Percentiles rank a stretch among this genome's conserved stretches.
Evolutionary conservation across 2,113 vertebrate species (phyloP).

Genomic region (Dinomys branickii): DNA sequence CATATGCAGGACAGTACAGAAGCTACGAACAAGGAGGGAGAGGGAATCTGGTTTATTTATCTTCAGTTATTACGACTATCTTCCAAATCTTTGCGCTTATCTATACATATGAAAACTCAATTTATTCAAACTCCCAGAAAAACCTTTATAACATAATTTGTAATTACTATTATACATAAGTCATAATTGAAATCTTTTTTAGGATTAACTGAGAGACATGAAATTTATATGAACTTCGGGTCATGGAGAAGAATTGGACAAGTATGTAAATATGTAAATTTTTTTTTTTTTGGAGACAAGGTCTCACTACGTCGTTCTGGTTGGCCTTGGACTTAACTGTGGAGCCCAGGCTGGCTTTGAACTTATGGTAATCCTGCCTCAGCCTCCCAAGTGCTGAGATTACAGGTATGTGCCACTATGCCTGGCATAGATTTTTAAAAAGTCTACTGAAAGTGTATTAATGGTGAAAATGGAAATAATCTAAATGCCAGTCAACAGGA

Average conservation of each 20-base stretch:
- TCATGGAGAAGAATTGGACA: neutral
- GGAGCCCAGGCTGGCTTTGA: neutral
- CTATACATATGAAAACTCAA: neutral
- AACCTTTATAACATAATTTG: neutral
- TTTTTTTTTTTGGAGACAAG: neutral
- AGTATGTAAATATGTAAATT: neutral
- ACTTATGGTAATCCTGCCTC: neutral
- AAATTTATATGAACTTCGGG: neutral
- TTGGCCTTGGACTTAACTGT: neutral
- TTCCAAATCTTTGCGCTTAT: neutral
- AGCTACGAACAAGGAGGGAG: neutral
- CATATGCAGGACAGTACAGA: neutral
- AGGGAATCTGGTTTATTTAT: neutral
- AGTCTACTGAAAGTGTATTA: neutral
- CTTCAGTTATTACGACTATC: neutral
- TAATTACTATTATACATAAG: neutral
- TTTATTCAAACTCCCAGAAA: neutral
- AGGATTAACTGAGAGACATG: neutral
- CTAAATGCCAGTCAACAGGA: neutral
- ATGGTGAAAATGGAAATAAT: neutral
- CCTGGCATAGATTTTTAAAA: neutral
- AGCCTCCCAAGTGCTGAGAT: too few relatives aligned
- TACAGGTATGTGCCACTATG: neutral
- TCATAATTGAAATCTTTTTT: slow-evolving; percentile 16
- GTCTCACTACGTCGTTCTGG: neutral